Percentiles rank a stretch among this genome's conserved stretches.
These are phyloP conservation scores for Todiramphus chloris DNA, from an alignment of 2,113 vertebrate species.

Conservation along the genomic window DNA sequence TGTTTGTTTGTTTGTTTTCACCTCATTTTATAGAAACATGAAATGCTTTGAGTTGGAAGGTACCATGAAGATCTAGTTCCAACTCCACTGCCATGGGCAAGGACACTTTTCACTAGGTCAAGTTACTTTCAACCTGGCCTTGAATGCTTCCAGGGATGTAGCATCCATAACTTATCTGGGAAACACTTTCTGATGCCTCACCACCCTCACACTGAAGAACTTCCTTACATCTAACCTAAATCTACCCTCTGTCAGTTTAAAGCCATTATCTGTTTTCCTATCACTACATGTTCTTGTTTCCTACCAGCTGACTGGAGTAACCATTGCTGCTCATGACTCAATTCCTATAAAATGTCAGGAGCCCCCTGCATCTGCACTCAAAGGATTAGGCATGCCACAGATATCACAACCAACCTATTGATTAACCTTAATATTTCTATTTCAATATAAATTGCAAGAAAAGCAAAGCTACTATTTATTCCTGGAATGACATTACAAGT, in stretches of 20 bases:
- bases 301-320: background rate
- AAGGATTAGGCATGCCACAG: background rate
- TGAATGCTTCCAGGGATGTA: background rate
- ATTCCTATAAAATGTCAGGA: background rate
- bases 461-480: background rate
- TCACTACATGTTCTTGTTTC: background rate
- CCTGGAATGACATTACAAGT: background rate
- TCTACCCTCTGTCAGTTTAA: background rate
- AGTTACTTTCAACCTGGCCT: background rate
- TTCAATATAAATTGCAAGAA: background rate
- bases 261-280: background rate
- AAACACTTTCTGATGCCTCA: background rate
- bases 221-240: background rate
- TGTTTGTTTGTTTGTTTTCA: background rate
- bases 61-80: background rate
- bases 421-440: background rate
- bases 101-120: background rate
- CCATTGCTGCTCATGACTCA: background rate
- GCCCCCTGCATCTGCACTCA: background rate
- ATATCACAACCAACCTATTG: background rate
- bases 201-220: background rate
- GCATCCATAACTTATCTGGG: background rate
- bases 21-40: background rate
- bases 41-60: background rate
- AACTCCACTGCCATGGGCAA: background rate